Evolutionary conservation across 2,888 invertebrate species (phyloP).

Genomic region (Pyrrhosoma nymphula): DNA sequence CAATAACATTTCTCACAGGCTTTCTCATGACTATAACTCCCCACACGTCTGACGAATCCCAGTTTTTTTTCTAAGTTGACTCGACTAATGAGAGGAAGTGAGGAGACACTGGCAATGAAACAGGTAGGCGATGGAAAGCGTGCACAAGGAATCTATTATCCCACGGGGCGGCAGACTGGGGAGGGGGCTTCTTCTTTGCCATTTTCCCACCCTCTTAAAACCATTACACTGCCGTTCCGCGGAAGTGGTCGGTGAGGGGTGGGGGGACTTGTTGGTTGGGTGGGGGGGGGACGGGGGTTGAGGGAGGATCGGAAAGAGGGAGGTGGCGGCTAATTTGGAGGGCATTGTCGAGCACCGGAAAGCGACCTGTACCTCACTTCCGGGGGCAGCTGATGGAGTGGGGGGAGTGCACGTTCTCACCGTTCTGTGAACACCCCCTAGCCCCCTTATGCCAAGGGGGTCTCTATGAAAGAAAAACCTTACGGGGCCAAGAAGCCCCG

Average conservation of each 20-base stretch:
- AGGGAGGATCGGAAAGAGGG: background rate
- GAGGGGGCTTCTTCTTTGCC: background rate
- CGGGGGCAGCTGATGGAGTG: slow-evolving; percentile 28
- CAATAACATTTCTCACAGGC: too few relatives aligned
- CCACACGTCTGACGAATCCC: too few relatives aligned
- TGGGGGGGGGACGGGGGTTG: background rate
- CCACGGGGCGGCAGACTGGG: background rate
- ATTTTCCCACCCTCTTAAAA: background rate
- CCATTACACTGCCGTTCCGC: background rate
- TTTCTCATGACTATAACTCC: too few relatives aligned
- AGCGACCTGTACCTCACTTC: slow-evolving; percentile 65
- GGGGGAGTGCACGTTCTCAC: slow-evolving; percentile 16
- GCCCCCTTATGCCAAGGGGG: too few relatives aligned
- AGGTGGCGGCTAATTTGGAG: slow-evolving; percentile 40
- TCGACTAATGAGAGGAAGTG: too few relatives aligned
- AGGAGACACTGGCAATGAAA: background rate
- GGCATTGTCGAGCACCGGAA: slow-evolving; percentile 63
- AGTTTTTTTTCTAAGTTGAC: too few relatives aligned
- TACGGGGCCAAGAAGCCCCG: too few relatives aligned
- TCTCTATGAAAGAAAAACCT: too few relatives aligned
- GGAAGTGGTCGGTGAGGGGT: background rate
- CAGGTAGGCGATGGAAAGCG: background rate
- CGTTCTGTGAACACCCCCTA: background rate
- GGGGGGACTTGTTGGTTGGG: background rate
- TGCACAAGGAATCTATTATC: background rate